A percentile compares a stretch with the other conserved stretches of the same genome.
These are phyloP conservation scores for Progne subis DNA, from an alignment of 2,113 vertebrate genomes.

Conservation along the genomic window DNA sequence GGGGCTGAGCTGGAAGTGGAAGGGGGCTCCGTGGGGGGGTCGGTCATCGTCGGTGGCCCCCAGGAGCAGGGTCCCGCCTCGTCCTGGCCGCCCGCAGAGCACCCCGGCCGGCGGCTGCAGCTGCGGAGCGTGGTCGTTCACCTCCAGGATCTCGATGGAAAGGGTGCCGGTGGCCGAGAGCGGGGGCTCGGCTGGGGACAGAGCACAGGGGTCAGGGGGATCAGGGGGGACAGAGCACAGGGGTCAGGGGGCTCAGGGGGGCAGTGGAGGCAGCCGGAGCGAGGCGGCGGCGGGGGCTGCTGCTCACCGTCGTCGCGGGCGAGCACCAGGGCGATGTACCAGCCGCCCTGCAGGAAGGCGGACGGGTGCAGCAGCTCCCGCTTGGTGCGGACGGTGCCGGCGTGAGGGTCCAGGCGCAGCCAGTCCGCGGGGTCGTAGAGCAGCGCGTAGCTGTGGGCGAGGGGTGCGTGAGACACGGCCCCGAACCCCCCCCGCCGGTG, in stretches of 20 bases:
- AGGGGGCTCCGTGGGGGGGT: slow-evolving; percentile 86
- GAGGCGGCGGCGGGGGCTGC: too few relatives aligned
- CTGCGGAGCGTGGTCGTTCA: slow-evolving; percentile 88
- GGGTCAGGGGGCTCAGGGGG: not conserved
- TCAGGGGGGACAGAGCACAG: not conserved
- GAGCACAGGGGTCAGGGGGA: not conserved
- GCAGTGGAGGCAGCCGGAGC: too few relatives aligned
- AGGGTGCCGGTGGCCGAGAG: slow-evolving; percentile 82
- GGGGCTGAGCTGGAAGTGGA: slow-evolving; percentile 82
- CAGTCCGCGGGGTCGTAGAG: slow-evolving; percentile 86
- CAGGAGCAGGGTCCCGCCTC: slow-evolving; percentile 73
- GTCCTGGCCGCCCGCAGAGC: slow-evolving; percentile 74
- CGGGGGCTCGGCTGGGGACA: slow-evolving; percentile 52
- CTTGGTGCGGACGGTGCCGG: slow-evolving; percentile 79
- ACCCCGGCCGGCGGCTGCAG: slow-evolving; percentile 67
- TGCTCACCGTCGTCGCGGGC: slow-evolving; percentile 84
- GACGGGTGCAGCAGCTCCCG: slow-evolving; percentile 81
- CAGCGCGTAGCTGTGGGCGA: slow-evolving; percentile 80
- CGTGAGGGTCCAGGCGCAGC: slow-evolving; percentile 79
- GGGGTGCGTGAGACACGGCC: fast-evolving
- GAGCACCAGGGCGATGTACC: slow-evolving; percentile 84
- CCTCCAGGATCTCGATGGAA: slow-evolving; percentile 86
- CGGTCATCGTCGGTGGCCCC: slow-evolving; percentile 86
- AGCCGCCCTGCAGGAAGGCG: slow-evolving; percentile 79
- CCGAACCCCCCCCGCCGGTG: fast-evolving